Conservation (phyloP, 2,797 vertebrate genomes). For the Tapirus indicus region DNA sequence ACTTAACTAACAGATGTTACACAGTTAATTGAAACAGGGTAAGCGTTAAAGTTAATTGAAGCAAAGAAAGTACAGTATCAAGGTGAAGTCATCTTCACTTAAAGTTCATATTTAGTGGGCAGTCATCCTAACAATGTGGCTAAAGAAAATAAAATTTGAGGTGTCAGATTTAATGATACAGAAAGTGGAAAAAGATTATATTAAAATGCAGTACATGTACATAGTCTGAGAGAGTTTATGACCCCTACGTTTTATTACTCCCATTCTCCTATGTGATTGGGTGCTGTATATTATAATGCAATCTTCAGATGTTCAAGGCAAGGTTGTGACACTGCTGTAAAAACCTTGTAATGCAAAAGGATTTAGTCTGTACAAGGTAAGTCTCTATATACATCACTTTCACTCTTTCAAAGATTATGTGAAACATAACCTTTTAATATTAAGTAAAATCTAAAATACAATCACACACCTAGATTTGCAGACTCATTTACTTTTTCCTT, state of each 20-base stretch:
- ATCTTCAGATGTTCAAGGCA: slow-evolving; percentile 73
- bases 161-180: slow-evolving; percentile 86
- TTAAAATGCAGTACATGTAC: slow-evolving; percentile 85
- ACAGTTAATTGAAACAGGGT: slow-evolving; percentile 85
- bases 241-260: slow-evolving; percentile 82
- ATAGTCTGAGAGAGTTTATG: slow-evolving; percentile 80
- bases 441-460: neutral
- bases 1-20: slow-evolving; percentile 79
- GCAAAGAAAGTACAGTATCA: slow-evolving; percentile 82
- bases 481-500: neutral
- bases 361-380: slow-evolving; percentile 43
- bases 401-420: slow-evolving; percentile 33
- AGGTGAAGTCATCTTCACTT: slow-evolving; percentile 86
- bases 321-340: slow-evolving; percentile 80
- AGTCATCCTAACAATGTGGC: slow-evolving; percentile 84
- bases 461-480: neutral
- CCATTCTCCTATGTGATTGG: slow-evolving; percentile 78
- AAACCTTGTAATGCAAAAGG: slow-evolving; percentile 71
- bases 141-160: slow-evolving; percentile 86
- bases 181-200: slow-evolving; percentile 74
- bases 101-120: slow-evolving; percentile 85
- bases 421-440: neutral
- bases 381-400: neutral
- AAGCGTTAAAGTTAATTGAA: slow-evolving; percentile 85
- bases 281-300: slow-evolving; percentile 78